These are phyloP conservation scores for Psophia crepitans DNA, from an alignment of 2,113 vertebrate species.

Conservation along the genomic window DNA sequence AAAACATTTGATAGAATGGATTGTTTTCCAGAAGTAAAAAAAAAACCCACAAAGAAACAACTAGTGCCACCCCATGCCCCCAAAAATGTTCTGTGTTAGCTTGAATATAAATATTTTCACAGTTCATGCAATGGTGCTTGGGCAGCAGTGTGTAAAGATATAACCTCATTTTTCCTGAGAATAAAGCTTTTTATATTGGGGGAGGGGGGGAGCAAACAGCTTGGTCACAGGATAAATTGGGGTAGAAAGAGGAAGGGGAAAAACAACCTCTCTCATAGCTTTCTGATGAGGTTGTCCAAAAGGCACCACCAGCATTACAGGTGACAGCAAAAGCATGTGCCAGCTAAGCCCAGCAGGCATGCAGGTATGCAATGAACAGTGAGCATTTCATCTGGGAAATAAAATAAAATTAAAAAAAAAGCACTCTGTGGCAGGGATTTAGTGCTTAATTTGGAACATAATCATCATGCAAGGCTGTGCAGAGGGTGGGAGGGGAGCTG, in stretches of 20 bases:
- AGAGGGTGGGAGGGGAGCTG: background rate
- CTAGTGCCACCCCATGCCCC: fast-evolving
- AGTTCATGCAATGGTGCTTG: background rate
- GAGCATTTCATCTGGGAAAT: background rate
- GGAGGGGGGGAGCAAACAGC: background rate
- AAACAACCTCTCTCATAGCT: background rate
- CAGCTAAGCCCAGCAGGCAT: background rate
- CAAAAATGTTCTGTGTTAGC: fast-evolving
- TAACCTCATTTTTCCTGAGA: background rate
- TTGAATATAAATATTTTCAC: background rate
- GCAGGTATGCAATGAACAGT: background rate
- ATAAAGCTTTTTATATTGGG: background rate
- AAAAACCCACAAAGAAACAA: background rate
- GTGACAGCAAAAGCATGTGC: background rate
- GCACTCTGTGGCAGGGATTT: background rate
- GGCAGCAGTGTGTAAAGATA: background rate
- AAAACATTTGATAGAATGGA: background rate
- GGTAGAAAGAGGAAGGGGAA: background rate
- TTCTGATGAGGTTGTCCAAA: background rate
- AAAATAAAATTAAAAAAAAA: too few relatives aligned
- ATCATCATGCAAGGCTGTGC: background rate
- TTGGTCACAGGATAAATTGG: background rate
- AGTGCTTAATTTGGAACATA: fast-evolving
- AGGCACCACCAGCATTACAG: background rate
- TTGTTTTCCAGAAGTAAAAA: background rate